Conservation (phyloP, 2,888 invertebrate genomes). For the Mamestra brassicae region DNA sequence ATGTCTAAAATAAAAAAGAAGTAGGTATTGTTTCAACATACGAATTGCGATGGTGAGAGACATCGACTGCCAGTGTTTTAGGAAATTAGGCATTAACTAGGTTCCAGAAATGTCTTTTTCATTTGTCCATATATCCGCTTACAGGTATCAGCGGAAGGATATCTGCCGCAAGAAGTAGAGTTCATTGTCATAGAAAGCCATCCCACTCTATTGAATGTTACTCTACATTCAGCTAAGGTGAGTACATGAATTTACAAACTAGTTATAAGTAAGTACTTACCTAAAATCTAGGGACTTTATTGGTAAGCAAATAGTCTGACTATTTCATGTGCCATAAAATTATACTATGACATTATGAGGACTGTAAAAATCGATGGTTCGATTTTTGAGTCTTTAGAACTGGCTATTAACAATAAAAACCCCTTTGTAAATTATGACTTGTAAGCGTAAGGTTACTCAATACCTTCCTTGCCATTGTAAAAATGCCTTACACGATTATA, state of each 20-base stretch:
- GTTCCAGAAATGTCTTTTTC: conserved; percentile 1
- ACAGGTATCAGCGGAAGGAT: conserved; percentile 96
- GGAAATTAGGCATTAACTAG: not conserved
- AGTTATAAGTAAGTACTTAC: not conserved
- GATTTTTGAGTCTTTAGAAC: not conserved
- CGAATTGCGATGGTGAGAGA: not conserved
- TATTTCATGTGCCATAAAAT: no score
- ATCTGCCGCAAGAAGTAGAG: conserved; percentile 95
- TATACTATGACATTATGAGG: not conserved
- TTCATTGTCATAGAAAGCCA: conserved; percentile 96
- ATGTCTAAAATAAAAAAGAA: not conserved
- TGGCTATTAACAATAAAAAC: not conserved
- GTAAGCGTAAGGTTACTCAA: not conserved
- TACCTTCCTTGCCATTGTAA: conserved; percentile 17
- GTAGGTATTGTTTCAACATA: not conserved
- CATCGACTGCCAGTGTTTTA: not conserved
- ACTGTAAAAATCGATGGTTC: not conserved
- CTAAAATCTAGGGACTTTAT: not conserved
- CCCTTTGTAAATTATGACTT: conserved; percentile 7
- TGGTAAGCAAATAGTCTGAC: not conserved
- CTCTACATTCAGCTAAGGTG: conserved; percentile 95
- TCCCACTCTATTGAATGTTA: conserved; percentile 96
- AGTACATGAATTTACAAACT: conserved; percentile 66
- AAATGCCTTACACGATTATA: conserved; percentile 8
- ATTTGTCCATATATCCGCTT: conserved; percentile 32